A percentile compares a stretch with the other conserved stretches of the same genome.
Evolutionary conservation across 2,797 vertebrate genomes (phyloP).

Genomic region (Protonibea diacanthus): DNA sequence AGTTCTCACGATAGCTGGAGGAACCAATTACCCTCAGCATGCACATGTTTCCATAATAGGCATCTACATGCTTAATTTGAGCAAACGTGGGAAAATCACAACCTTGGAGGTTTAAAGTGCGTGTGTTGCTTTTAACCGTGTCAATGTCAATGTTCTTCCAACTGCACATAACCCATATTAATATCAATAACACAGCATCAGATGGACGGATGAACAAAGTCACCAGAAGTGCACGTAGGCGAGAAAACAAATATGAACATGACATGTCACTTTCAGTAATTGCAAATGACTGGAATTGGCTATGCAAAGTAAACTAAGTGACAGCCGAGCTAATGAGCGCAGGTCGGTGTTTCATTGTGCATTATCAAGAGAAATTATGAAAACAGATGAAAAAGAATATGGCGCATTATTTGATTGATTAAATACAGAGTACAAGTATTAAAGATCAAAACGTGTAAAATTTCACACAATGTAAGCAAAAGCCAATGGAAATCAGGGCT

Average conservation of each 20-base stretch:
- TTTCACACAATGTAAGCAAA: neutral
- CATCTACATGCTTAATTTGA: constrained; percentile 69
- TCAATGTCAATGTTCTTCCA: constrained; percentile 32
- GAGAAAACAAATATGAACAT: constrained; percentile 19
- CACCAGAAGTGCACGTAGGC: constrained; percentile 12
- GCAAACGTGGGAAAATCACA: constrained; percentile 66
- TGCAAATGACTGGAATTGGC: too few relatives aligned
- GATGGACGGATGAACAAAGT: constrained; percentile 22
- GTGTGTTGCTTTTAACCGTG: constrained; percentile 52
- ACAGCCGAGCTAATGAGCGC: neutral
- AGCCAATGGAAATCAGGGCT: neutral
- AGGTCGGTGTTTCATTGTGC: constrained; percentile 4
- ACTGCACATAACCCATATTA: constrained; percentile 16
- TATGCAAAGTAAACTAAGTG: neutral
- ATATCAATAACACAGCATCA: constrained; percentile 27
- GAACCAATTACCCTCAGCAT: constrained; percentile 69
- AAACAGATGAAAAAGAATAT: neutral
- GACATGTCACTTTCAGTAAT: too few relatives aligned
- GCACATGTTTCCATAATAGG: constrained; percentile 56
- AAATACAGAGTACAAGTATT: neutral
- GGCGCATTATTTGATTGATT: neutral
- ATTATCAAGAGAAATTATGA: neutral
- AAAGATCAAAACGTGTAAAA: neutral
- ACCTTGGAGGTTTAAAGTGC: constrained; percentile 51
- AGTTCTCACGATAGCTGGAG: constrained; percentile 72